Evolutionary conservation across 2,888 invertebrate species (phyloP).

Genomic region (Metacarcinus magister): DNA sequence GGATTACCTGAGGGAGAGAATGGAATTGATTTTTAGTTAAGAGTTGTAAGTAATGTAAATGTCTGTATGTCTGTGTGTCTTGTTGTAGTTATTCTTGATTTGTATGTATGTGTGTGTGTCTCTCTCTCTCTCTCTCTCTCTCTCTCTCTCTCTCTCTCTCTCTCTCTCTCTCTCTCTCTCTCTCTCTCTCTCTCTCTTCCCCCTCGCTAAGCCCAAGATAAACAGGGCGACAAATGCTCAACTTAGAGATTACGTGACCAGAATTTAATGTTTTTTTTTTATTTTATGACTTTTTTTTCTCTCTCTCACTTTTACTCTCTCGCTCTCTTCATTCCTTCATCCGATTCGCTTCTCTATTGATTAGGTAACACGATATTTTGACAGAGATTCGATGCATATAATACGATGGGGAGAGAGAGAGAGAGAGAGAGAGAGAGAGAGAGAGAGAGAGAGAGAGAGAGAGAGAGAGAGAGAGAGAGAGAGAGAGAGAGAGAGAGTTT

Average conservation of each 20-base stretch:
- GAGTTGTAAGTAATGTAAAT: too few relatives aligned
- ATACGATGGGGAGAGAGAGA: background rate
- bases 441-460: constrained; percentile 57
- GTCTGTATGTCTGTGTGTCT: too few relatives aligned
- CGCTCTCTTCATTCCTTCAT: background rate
- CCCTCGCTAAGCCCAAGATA: constrained; percentile 46
- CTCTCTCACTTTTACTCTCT: background rate
- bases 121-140: background rate
- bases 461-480: constrained; percentile 6
- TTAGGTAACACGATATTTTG: background rate
- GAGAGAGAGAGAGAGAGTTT: constrained; percentile 2
- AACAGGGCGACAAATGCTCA: constrained; percentile 43
- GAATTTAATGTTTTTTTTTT: constrained; percentile 13
- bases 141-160: constrained; percentile 29
- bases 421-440: constrained; percentile 50
- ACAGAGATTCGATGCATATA: background rate
- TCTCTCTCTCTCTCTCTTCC: background rate
- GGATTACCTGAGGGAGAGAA: too few relatives aligned
- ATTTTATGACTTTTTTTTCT: background rate
- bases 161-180: constrained; percentile 45
- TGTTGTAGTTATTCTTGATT: background rate
- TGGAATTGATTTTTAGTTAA: too few relatives aligned
- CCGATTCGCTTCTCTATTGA: background rate
- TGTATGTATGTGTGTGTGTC: background rate
- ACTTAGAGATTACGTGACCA: constrained; percentile 49